Evolutionary conservation across 2,888 invertebrate species (phyloP), one percentile per base, ranked within the genome.

Genomic region (Athrips mouffetella): DNA sequence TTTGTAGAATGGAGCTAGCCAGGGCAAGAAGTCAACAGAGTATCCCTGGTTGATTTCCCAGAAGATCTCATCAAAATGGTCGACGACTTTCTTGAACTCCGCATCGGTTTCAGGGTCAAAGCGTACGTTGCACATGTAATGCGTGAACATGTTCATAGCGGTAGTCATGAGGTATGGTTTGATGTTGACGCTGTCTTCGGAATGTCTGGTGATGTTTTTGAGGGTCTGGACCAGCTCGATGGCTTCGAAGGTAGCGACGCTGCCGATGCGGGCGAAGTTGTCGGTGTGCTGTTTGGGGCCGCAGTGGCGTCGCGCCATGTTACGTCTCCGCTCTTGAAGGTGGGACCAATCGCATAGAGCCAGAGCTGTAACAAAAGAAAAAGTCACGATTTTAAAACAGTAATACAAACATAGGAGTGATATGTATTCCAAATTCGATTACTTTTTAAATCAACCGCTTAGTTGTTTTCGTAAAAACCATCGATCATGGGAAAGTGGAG

Each of bases 21-120:
- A 95, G 0, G 96, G 96, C 16, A 97, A 67, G 65, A 96, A 96
- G 65, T 97, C 97, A 0, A 96, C 91, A 0, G 95, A 94, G 71
- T 95, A 96, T 0, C 96, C 96, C 63, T 95, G 95, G 73, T 96
- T 97, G 55, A 97, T 96, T 69, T 96, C 96, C 93, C 94, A 96
- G 82, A 97, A 97, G 45, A 97, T 95, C 60, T 94, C 93, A 63
- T 96, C 96, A 71, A 96, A 96, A 49, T 89, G 90, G 18, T 91
- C 84, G 0, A 95, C 94, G 4, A 93, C 89, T 49, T 89, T 86
- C 41, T 89, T 83, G 80, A 96, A 96, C 13, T 92, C 91, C 0
- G 64, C 49, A 58, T 96, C 94, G 1, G 56, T 66, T 10, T 91
- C 89, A 48, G 93, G 91, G 31, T 92, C 91, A 63, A 95, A 95